Percentiles rank a stretch among this genome's conserved stretches.
phyloP scores from a whole-genome alignment of 2,797 vertebrate genomes.

The Scomberomorus guttatus region DNA sequence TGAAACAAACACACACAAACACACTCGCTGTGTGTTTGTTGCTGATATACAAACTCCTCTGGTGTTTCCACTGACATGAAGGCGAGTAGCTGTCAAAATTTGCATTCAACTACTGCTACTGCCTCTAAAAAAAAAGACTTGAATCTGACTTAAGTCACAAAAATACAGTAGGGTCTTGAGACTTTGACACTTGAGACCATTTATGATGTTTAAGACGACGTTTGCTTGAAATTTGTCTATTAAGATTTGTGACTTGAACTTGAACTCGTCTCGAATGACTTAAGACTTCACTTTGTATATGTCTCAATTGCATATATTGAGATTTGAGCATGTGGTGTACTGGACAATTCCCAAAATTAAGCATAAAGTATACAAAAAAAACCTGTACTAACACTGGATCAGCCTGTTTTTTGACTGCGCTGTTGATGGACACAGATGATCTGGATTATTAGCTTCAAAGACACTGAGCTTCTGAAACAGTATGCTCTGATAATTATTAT shows the following conservation, averaged over 20 bases:
- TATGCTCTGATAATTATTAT: neutral
- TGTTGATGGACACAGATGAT: too few species aligned
- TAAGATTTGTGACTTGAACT: neutral
- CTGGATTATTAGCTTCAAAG: neutral
- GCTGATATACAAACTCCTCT: conserved; percentile 4
- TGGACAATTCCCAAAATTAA: neutral
- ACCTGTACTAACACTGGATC: neutral
- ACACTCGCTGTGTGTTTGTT: neutral
- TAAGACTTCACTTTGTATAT: too few species aligned
- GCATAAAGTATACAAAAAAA: neutral
- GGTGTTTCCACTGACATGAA: neutral
- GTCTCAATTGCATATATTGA: neutral
- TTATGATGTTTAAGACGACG: too few species aligned
- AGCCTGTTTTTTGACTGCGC: too few species aligned
- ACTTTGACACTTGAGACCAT: neutral
- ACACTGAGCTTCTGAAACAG: neutral
- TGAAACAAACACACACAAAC: too few species aligned
- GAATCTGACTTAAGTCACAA: neutral
- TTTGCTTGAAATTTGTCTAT: neutral
- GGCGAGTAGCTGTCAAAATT: neutral
- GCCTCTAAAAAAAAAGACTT: neutral
- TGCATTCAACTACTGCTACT: neutral
- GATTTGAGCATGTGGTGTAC: too few species aligned
- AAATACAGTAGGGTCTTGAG: too few species aligned
- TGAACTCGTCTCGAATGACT: neutral